These are phyloP conservation scores for Drosophila rellima DNA, from an alignment of 2,888 invertebrate species.

Conservation along the genomic window DNA sequence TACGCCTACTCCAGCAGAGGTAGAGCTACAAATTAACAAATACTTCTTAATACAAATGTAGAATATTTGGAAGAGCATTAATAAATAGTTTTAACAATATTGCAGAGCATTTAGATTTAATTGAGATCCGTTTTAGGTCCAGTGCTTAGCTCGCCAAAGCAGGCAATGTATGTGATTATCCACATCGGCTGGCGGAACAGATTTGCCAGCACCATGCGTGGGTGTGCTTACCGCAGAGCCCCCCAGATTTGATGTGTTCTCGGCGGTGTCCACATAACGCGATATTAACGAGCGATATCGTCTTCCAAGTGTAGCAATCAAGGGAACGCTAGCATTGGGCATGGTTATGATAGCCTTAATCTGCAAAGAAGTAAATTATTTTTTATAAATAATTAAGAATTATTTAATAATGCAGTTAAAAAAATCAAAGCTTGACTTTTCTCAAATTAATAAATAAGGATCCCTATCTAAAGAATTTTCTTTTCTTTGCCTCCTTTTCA, in stretches of 20 bases:
- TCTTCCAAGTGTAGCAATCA: slow-evolving; percentile 92
- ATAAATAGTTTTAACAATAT: slow-evolving; percentile 55
- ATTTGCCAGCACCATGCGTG: slow-evolving; percentile 72
- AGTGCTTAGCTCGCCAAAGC: slow-evolving; percentile 84
- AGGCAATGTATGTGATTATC: slow-evolving; percentile 85
- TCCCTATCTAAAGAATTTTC: too few species aligned
- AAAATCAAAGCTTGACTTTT: too few species aligned
- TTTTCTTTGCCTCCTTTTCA: too few species aligned
- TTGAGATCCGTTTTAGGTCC: slow-evolving; percentile 81
- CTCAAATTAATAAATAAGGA: too few species aligned
- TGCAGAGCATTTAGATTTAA: slow-evolving; percentile 17
- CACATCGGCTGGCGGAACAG: slow-evolving; percentile 75
- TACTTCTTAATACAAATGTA: slow-evolving; percentile 8
- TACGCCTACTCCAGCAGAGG: slow-evolving; percentile 21
- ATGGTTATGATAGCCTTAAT: slow-evolving; percentile 89
- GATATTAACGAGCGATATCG: slow-evolving; percentile 93
- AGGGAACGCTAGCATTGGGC: slow-evolving; percentile 85
- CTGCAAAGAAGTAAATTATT: slow-evolving; percentile 71
- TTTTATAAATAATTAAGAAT: neutral
- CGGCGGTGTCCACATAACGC: slow-evolving; percentile 87
- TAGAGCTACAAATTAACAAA: slow-evolving; percentile 19
- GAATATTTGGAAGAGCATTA: slow-evolving; percentile 24
- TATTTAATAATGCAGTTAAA: too few species aligned
- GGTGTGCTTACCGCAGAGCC: slow-evolving; percentile 64
- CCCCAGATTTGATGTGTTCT: slow-evolving; percentile 40